These are phyloP conservation scores for Onthophagus taurus DNA, from an alignment of 1,140 invertebrate genomes.

Conservation along the genomic window DNA sequence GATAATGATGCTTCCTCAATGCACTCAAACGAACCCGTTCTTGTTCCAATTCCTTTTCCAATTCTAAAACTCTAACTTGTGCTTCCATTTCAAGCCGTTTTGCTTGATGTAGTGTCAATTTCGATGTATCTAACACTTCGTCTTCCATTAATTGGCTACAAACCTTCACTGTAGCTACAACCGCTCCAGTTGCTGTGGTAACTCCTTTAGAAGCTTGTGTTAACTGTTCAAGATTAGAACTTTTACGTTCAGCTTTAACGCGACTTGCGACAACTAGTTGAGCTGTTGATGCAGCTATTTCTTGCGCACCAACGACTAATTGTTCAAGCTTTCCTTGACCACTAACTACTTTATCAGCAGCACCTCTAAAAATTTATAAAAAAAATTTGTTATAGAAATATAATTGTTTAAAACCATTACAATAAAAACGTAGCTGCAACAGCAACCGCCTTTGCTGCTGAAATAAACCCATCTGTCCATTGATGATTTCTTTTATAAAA, in stretches of 20 bases:
- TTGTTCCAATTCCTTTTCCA: constrained; percentile 81
- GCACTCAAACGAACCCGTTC: constrained; percentile 76
- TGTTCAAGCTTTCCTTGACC: constrained; percentile 86
- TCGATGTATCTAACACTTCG: constrained; percentile 74
- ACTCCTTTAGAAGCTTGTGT: constrained; percentile 80
- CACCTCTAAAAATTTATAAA: constrained; percentile 52
- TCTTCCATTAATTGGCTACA: constrained; percentile 81
- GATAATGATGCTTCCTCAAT: constrained; percentile 87
- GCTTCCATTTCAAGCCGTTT: constrained; percentile 94
- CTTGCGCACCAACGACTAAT: constrained; percentile 91
- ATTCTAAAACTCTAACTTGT: constrained; percentile 83
- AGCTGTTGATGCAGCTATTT: constrained; percentile 93
- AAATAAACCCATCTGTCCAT: constrained; percentile 97
- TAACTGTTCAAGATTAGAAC: constrained; percentile 65
- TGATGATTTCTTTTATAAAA: constrained; percentile 98
- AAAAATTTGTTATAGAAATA: constrained; percentile 3
- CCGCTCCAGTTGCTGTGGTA: constrained; percentile 78
- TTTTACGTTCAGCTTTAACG: constrained; percentile 79
- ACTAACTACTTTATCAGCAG: constrained; percentile 86
- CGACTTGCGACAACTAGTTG: constrained; percentile 93
- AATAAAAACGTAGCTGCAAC: constrained; percentile 88
- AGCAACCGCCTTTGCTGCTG: constrained; percentile 95
- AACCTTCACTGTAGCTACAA: constrained; percentile 87
- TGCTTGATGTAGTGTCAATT: constrained; percentile 84
- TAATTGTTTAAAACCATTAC: constrained; percentile 49